A percentile compares a stretch with the other conserved stretches of the same genome.
Conservation (phyloP, 2,797 vertebrate genomes). For the Threskiornis aethiopicus region DNA sequence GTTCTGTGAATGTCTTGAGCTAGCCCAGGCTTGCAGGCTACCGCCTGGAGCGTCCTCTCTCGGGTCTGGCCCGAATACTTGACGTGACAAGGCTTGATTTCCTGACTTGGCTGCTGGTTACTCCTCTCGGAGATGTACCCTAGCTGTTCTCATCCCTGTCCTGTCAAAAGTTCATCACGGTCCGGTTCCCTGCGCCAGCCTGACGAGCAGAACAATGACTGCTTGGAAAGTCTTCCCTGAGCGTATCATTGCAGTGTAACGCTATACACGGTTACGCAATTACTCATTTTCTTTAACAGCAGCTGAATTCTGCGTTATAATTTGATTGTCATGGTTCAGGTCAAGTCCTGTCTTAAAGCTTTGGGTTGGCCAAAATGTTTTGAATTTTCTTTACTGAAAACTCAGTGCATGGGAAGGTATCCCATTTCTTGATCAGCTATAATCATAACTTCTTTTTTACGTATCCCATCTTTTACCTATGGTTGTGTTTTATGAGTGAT, state of each 20-base stretch:
- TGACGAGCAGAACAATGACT: not conserved
- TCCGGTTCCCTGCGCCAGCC: not conserved
- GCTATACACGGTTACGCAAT: not conserved
- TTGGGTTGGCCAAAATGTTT: not conserved
- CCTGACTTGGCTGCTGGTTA: not conserved
- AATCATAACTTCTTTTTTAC: not conserved
- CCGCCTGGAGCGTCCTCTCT: not conserved
- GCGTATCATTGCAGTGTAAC: not conserved
- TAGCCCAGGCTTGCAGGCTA: not conserved
- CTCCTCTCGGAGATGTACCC: not conserved
- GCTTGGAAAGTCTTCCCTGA: not conserved
- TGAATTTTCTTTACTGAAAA: not conserved
- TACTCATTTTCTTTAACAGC: not conserved
- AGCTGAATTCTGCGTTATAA: not conserved
- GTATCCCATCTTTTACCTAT: not conserved
- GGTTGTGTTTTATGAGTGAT: not conserved
- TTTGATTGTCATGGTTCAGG: not conserved
- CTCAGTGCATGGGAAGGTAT: not conserved
- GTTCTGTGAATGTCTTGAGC: not conserved
- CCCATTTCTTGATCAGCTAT: not conserved
- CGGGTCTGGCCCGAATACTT: accelerated
- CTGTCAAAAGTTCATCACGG: not conserved
- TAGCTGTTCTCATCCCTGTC: not conserved
- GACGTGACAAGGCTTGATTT: not conserved
- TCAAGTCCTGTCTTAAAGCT: not conserved